A percentile compares a stretch with the other conserved stretches of the same genome.
Evolutionary conservation across 2,797 vertebrate species (phyloP).

Genomic region (Oreochromis mossambicus): DNA sequence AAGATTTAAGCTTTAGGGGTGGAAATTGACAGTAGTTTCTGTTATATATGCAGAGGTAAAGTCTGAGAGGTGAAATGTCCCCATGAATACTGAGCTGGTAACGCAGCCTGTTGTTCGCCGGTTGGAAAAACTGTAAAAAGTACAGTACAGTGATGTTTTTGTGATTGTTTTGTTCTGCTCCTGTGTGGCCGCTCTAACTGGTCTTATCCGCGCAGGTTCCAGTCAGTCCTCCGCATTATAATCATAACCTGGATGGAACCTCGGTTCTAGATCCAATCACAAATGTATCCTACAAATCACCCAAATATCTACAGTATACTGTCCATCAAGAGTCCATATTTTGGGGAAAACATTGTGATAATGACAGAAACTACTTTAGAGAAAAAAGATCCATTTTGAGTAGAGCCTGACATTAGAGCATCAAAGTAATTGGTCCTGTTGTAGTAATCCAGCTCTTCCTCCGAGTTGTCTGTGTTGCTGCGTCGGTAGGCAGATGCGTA

Average conservation of each 20-base stretch:
- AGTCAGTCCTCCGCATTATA: not conserved
- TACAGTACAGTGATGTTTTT: conserved; percentile 50
- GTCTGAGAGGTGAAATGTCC: conserved; percentile 1
- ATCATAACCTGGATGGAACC: not conserved
- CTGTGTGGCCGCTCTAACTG: not conserved
- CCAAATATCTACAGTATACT: conserved; percentile 29
- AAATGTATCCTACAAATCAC: not conserved
- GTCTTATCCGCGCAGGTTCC: conserved; percentile 8
- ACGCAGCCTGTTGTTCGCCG: conserved; percentile 8
- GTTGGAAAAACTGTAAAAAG: conserved; percentile 34
- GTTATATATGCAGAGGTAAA: not conserved
- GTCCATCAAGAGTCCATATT: conserved; percentile 47
- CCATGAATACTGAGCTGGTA: conserved; percentile 19
- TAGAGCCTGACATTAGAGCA: conserved; percentile 74
- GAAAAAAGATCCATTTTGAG: not conserved
- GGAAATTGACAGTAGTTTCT: not conserved
- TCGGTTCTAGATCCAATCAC: not conserved
- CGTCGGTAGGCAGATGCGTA: conserved; percentile 70
- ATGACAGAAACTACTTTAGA: conserved; percentile 56
- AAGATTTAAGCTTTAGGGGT: not conserved
- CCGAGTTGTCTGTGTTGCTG: conserved; percentile 64
- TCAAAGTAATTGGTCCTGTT: conserved; percentile 85
- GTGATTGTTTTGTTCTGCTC: not conserved
- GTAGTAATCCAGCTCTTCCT: conserved; percentile 64
- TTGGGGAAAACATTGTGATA: conserved; percentile 46